These are phyloP conservation scores for Apogon hyalosoma DNA, from an alignment of 2,797 vertebrate species.

Conservation along the genomic window DNA sequence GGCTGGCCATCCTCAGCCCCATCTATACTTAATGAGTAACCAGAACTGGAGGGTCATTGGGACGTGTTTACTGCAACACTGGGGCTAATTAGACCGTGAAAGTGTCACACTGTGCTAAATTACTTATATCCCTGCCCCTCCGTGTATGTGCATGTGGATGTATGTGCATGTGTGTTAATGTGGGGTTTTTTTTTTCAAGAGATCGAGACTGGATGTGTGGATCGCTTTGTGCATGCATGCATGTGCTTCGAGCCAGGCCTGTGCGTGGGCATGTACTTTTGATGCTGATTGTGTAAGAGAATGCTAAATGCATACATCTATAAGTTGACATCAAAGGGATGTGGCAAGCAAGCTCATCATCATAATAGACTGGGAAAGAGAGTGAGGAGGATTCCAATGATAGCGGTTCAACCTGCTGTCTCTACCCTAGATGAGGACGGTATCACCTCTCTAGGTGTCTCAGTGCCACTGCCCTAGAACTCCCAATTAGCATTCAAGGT, in stretches of 20 bases:
- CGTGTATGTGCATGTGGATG: conserved; percentile 22
- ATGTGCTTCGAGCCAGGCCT: conserved; percentile 47
- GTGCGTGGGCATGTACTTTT: conserved; percentile 52
- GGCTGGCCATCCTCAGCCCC: conserved; percentile 46
- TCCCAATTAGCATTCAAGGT: conserved; percentile 19
- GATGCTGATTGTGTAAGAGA: conserved; percentile 66
- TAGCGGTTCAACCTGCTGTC: conserved; percentile 22
- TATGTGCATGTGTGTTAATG: conserved; percentile 2
- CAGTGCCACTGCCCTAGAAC: conserved; percentile 30
- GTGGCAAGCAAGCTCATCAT: conserved; percentile 34
- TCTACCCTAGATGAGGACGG: conserved; percentile 34
- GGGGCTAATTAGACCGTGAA: conserved; percentile 81
- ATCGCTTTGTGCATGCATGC: conserved; percentile 52
- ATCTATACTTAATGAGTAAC: conserved; percentile 79
- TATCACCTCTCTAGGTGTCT: conserved; percentile 52
- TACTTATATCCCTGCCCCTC: conserved; percentile 65
- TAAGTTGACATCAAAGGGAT: conserved; percentile 55
- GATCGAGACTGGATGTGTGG: conserved; percentile 6
- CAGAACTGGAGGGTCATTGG: conserved; percentile 71
- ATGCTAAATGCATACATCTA: conserved; percentile 47
- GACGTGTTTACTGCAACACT: conserved; percentile 79
- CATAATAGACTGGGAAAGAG: neutral
- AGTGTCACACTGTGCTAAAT: conserved; percentile 79
- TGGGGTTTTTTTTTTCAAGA: conserved; percentile 7
- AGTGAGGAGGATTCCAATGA: conserved; percentile 12